phyloP scores from a whole-genome alignment of 2,797 vertebrate genomes.

The Trachops cirrhosus region DNA sequence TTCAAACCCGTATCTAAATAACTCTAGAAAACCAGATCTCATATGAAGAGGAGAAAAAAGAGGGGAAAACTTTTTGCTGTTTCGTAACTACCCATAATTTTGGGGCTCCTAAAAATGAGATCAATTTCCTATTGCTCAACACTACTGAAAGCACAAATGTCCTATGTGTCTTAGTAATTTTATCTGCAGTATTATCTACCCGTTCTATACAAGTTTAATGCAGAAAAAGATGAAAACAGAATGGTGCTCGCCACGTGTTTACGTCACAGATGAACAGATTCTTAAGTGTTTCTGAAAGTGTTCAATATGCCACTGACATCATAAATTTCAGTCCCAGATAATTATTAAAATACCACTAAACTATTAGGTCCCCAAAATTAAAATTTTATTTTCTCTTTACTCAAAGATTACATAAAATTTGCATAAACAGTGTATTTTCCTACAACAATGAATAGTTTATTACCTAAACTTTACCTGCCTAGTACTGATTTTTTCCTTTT shows the following conservation, averaged over 20 bases:
- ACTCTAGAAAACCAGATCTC: not conserved
- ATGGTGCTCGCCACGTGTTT: not conserved
- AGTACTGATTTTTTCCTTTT: not conserved
- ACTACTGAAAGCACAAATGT: not conserved
- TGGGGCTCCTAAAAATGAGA: not conserved
- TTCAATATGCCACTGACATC: not conserved
- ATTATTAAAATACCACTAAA: not conserved
- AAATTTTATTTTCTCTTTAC: not conserved
- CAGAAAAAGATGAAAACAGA: not conserved
- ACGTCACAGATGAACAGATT: not conserved
- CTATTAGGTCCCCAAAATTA: not conserved
- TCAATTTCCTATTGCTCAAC: not conserved
- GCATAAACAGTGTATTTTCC: not conserved
- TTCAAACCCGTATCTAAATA: not conserved
- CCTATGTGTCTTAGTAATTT: not conserved
- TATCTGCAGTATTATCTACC: not conserved
- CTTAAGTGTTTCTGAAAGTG: not conserved
- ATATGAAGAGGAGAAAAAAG: not conserved
- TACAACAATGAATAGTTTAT: not conserved
- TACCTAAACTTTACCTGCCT: not conserved
- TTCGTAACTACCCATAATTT: not conserved
- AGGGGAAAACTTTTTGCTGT: not conserved
- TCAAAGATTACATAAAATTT: not conserved
- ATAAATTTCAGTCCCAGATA: not conserved
- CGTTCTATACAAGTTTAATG: not conserved